These are phyloP conservation scores for Orientallactaga sibirica DNA, from an alignment of 2,797 vertebrate species.

Conservation along the genomic window DNA sequence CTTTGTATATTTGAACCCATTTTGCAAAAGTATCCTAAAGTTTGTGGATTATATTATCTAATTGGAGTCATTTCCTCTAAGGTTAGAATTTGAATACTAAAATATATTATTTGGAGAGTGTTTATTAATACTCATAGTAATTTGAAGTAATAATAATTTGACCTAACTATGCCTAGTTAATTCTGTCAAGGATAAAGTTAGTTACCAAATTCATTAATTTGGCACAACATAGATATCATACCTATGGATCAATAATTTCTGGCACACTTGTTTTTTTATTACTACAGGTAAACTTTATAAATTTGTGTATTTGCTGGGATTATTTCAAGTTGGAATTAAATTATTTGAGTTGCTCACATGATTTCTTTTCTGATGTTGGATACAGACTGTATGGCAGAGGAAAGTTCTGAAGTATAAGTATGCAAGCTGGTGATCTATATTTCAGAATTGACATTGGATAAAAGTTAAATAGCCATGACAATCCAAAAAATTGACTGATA, in stretches of 20 bases:
- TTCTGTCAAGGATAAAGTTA: background rate
- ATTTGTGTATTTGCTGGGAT: background rate
- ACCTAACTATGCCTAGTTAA: background rate
- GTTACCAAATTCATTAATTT: background rate
- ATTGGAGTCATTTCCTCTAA: background rate
- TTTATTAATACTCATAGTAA: background rate
- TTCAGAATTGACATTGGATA: conserved; percentile 28
- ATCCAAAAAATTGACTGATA: background rate
- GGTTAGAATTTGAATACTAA: background rate
- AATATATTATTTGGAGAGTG: background rate
- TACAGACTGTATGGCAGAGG: background rate
- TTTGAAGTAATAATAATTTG: conserved; percentile 3
- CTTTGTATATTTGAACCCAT: background rate
- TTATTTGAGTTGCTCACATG: conserved; percentile 4
- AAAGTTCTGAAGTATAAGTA: background rate
- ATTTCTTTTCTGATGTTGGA: background rate
- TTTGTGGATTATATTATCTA: background rate
- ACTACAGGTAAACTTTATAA: background rate
- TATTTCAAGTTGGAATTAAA: background rate
- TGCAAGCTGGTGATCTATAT: background rate
- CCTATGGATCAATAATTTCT: conserved; percentile 7
- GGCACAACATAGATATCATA: background rate
- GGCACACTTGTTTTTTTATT: background rate
- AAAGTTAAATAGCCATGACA: background rate
- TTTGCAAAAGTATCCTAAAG: background rate